Conservation (phyloP, 2,113 vertebrate genomes). For the Aegotheles bennettii region DNA sequence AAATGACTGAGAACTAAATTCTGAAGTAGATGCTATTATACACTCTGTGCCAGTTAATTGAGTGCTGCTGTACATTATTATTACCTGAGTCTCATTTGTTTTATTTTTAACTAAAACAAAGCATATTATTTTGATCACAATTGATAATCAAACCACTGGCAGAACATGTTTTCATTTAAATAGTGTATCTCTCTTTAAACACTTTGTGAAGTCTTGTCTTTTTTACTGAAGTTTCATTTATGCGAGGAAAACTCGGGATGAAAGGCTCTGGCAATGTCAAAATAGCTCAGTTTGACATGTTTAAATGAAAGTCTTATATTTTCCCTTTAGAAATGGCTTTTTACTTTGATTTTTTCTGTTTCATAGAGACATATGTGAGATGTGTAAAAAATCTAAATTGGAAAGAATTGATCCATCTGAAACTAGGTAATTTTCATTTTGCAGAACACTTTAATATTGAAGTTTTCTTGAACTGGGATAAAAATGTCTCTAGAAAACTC, state of each 20-base stretch:
- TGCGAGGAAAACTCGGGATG: not conserved
- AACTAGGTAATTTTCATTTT: not conserved
- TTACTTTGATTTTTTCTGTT: not conserved
- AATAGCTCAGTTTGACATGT: constrained; percentile 11
- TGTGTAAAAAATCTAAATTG: not conserved
- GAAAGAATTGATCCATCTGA: not conserved
- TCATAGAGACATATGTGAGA: not conserved
- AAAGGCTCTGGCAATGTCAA: not conserved
- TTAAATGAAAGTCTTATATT: not conserved
- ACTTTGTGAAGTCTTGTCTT: not conserved
- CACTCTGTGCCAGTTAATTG: not conserved
- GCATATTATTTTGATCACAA: not conserved
- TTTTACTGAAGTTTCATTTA: not conserved
- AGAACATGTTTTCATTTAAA: not conserved
- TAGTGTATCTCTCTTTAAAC: not conserved
- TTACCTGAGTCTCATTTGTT: not conserved
- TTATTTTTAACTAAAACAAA: not conserved
- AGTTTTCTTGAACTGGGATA: not conserved
- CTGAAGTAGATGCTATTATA: not conserved
- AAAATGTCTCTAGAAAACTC: not conserved
- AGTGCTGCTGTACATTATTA: not conserved
- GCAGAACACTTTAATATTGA: not conserved
- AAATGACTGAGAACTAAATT: not conserved
- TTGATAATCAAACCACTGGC: not conserved
- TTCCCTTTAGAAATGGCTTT: not conserved